Evolutionary conservation across 1,140 invertebrate species (phyloP).

Genomic region (Scaptomyza hsui): DNA sequence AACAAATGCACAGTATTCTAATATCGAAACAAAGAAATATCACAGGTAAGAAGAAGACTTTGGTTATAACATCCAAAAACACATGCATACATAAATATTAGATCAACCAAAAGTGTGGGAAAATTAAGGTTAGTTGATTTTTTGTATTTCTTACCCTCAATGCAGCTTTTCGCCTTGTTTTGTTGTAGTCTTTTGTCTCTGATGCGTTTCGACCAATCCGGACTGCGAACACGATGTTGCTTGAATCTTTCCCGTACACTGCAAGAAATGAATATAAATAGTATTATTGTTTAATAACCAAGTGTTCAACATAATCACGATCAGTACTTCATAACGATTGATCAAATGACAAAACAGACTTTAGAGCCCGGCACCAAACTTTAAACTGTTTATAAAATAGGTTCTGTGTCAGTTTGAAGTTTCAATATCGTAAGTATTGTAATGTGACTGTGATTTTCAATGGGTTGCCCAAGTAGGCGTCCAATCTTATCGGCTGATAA

Average conservation of each 20-base stretch:
- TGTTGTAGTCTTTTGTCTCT: conserved; percentile 84
- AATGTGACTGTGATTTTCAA: conserved; percentile 6
- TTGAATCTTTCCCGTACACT: conserved; percentile 84
- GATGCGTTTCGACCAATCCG: conserved; percentile 84
- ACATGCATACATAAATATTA: too few species aligned
- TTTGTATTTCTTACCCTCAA: conserved; percentile 66
- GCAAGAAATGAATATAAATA: conserved; percentile 43
- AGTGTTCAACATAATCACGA: conserved; percentile 19
- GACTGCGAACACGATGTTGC: conserved; percentile 77
- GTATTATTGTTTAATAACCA: conserved; percentile 16
- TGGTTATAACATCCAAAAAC: too few species aligned
- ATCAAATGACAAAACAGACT: conserved; percentile 34
- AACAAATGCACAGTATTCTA: not conserved
- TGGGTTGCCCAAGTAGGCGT: conserved; percentile 29
- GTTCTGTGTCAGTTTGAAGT: conserved; percentile 6
- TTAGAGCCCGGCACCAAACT: conserved; percentile 4
- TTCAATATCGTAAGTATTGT: conserved; percentile 1
- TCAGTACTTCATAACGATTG: conserved; percentile 51
- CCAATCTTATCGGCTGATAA: conserved; percentile 73
- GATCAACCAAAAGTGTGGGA: too few species aligned
- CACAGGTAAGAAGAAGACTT: not conserved
- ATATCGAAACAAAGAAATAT: not conserved
- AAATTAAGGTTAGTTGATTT: not conserved
- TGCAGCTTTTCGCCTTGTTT: conserved; percentile 79
- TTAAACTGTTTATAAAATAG: conserved; percentile 27